A percentile compares a stretch with the other conserved stretches of the same genome.
Evolutionary conservation across 2,888 invertebrate genomes (phyloP).

Genomic region (Athripsodes cinereus): DNA sequence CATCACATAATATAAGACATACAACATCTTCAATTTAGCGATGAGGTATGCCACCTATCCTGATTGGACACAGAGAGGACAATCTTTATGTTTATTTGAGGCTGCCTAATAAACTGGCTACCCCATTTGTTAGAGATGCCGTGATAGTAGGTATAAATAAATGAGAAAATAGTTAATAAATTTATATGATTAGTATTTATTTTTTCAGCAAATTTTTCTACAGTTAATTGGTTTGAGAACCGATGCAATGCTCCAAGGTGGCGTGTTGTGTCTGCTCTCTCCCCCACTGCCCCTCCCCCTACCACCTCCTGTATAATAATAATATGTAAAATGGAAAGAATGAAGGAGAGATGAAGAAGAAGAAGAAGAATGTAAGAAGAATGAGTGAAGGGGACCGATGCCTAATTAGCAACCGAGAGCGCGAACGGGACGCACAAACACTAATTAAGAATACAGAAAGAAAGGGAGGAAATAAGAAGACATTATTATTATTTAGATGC

Average conservation of each 20-base stretch:
- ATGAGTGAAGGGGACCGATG: conserved; percentile 50
- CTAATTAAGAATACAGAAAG: conserved; percentile 68
- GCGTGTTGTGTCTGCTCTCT: conserved; percentile 25
- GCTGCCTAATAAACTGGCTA: too few relatives aligned
- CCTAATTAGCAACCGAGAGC: conserved; percentile 44
- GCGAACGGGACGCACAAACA: conserved; percentile 50
- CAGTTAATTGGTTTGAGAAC: conserved; percentile 14
- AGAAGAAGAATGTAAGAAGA: conserved; percentile 55
- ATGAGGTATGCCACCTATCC: too few relatives aligned
- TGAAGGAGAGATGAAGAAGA: conserved; percentile 45
- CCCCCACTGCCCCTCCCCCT: conserved; percentile 9
- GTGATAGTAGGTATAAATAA: too few relatives aligned
- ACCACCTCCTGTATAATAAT: conserved; percentile 22
- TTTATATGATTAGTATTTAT: too few relatives aligned
- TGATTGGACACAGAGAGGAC: too few relatives aligned
- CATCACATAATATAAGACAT: too few relatives aligned
- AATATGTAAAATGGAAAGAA: conserved; percentile 28
- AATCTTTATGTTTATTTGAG: too few relatives aligned
- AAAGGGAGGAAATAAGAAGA: conserved; percentile 36
- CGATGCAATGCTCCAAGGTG: conserved; percentile 29
- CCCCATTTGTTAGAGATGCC: too few relatives aligned
- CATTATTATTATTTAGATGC: conserved; percentile 10
- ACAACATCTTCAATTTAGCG: too few relatives aligned
- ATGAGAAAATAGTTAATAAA: too few relatives aligned
- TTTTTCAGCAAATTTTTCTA: too few relatives aligned